A percentile compares a stretch with the other conserved stretches of the same genome.
Conservation (phyloP, 1,140 invertebrate species). For the Drosophila arawakana region DNA sequence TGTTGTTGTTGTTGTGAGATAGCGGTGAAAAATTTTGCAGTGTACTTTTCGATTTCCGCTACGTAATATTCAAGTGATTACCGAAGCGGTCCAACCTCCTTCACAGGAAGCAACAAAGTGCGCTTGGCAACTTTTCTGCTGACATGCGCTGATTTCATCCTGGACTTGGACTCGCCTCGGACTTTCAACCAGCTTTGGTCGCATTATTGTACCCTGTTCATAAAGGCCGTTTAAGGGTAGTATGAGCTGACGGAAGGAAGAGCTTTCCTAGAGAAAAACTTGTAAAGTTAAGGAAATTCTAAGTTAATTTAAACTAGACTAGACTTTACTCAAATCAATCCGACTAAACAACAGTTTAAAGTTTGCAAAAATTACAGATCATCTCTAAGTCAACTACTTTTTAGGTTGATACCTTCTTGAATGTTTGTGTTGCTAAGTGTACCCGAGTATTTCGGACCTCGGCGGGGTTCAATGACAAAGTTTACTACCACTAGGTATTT, state of each 20-base stretch:
- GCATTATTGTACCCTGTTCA: conserved; percentile 54
- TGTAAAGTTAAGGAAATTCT: background rate
- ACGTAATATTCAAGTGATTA: conserved; percentile 84
- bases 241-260: background rate
- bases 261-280: too few species aligned
- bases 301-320: too few species aligned
- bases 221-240: background rate
- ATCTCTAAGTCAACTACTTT: background rate
- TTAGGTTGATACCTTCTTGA: background rate
- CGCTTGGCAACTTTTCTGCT: conserved; percentile 68
- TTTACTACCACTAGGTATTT: conserved; percentile 82
- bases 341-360: too few species aligned
- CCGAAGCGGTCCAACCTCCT: conserved; percentile 44
- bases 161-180: conserved; percentile 30
- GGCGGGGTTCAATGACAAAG: conserved; percentile 77
- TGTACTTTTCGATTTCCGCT: conserved; percentile 83
- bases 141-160: conserved; percentile 69
- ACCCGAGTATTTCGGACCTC: conserved; percentile 40
- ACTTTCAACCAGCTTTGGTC: conserved; percentile 40
- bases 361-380: background rate
- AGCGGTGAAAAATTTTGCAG: conserved; percentile 75
- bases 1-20: conserved; percentile 33
- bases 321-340: too few species aligned
- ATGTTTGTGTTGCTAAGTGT: conserved; percentile 66
- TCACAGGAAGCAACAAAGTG: conserved; percentile 76